A percentile compares a stretch with the other conserved stretches of the same genome.
phyloP scores from a whole-genome alignment of 2,113 vertebrate species.

The Lepisosteus osseus region DNA sequence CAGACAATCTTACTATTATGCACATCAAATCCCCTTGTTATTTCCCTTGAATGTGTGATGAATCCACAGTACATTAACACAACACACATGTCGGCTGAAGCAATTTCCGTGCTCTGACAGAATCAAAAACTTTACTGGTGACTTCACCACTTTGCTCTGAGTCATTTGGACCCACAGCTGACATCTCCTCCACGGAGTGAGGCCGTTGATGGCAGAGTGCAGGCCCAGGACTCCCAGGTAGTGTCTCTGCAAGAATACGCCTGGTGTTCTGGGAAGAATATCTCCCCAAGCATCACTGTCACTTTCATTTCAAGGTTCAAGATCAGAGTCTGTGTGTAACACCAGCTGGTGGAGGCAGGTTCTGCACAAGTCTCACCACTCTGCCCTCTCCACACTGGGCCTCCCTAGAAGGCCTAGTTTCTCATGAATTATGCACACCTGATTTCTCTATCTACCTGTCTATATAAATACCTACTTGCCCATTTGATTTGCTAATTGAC shows the following conservation, averaged over 20 bases:
- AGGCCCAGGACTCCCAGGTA: background rate
- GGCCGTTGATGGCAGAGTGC: background rate
- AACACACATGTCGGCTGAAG: too few species aligned
- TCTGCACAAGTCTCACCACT: background rate
- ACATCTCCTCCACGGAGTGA: too few species aligned
- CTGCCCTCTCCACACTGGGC: background rate
- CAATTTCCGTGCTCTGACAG: too few species aligned
- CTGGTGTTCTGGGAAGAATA: background rate
- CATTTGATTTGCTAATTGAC: background rate
- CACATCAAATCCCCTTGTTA: too few species aligned
- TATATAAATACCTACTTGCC: background rate
- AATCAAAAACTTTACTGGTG: too few species aligned
- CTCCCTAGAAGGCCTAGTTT: background rate
- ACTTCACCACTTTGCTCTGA: too few species aligned
- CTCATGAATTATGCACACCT: background rate
- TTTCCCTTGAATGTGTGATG: too few species aligned
- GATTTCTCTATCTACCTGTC: background rate
- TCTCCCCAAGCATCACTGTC: background rate
- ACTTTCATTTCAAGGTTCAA: background rate
- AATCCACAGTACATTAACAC: too few species aligned
- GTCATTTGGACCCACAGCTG: too few species aligned
- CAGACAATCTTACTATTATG: too few species aligned
- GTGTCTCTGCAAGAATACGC: background rate
- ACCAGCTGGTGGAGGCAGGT: background rate
- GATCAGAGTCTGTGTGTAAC: background rate